Conservation (phyloP, 2,888 invertebrate genomes). For the Morpho helenor region DNA sequence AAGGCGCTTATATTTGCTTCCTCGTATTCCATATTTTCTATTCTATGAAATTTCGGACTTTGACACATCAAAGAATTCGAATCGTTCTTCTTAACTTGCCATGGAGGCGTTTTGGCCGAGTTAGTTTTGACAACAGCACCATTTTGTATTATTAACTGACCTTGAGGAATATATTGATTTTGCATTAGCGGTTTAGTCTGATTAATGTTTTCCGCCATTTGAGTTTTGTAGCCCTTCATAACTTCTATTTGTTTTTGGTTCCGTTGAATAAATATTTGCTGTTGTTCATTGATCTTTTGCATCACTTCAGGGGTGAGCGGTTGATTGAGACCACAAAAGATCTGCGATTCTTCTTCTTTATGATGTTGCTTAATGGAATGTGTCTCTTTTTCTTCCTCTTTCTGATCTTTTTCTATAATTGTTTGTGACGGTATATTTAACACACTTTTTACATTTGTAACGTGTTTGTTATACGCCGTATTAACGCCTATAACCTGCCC, state of each 20-base stretch:
- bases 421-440: conserved; percentile 38
- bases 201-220: conserved; percentile 51
- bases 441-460: conserved; percentile 45
- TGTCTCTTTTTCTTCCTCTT: conserved; percentile 56
- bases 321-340: conserved; percentile 68
- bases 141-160: conserved; percentile 67
- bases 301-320: conserved; percentile 73
- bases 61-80: conserved; percentile 52
- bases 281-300: conserved; percentile 78
- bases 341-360: conserved; percentile 67
- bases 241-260: conserved; percentile 76
- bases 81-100: conserved; percentile 75
- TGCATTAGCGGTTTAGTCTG: conserved; percentile 52
- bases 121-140: conserved; percentile 73
- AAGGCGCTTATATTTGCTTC: conserved; percentile 54
- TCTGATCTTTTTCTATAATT: conserved; percentile 43
- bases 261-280: conserved; percentile 77
- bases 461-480: conserved; percentile 56
- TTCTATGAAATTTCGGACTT: conserved; percentile 53
- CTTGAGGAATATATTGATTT: conserved; percentile 58
- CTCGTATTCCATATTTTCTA: conserved; percentile 58
- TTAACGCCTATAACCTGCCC: conserved; percentile 81
- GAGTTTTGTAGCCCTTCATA: conserved; percentile 71
- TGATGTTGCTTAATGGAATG: conserved; percentile 38
- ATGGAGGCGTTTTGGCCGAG: conserved; percentile 78